These are phyloP conservation scores for Ichneumoninae sp. DNA, from an alignment of 2,888 invertebrate genomes.

Conservation along the genomic window DNA sequence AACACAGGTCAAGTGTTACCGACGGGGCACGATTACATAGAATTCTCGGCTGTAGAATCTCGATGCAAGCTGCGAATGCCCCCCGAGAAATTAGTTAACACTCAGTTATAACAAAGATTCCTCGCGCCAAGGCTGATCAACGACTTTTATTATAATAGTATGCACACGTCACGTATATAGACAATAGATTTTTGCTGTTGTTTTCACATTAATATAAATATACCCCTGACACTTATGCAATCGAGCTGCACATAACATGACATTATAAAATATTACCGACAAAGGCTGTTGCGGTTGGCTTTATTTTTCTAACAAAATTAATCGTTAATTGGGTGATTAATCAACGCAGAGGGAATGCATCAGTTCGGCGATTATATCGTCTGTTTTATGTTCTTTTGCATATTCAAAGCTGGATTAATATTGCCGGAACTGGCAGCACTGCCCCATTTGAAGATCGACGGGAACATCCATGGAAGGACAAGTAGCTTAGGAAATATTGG, in stretches of 20 bases:
- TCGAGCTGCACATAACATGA: slow-evolving; percentile 73
- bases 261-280: slow-evolving; percentile 74
- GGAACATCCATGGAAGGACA: neutral
- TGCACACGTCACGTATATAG: slow-evolving; percentile 72
- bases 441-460: neutral
- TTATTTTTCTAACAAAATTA: slow-evolving; percentile 16
- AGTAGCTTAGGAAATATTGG: slow-evolving; percentile 4
- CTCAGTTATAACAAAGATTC: slow-evolving; percentile 63
- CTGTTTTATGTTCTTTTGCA: neutral
- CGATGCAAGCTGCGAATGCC: slow-evolving; percentile 17
- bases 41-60: slow-evolving; percentile 40
- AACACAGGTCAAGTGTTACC: slow-evolving; percentile 43
- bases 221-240: slow-evolving; percentile 76
- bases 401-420: neutral
- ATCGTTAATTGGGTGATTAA: slow-evolving; percentile 2
- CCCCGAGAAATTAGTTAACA: slow-evolving; percentile 48
- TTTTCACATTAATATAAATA: slow-evolving; percentile 73
- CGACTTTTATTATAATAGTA: slow-evolving; percentile 64
- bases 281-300: slow-evolving; percentile 67
- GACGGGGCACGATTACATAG: slow-evolving; percentile 7
- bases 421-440: neutral
- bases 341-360: neutral
- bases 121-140: slow-evolving; percentile 71
- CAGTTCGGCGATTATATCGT: neutral
- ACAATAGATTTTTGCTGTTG: slow-evolving; percentile 69